phyloP scores from a whole-genome alignment of 30 jellyfish, hydroid and myxozoan species.

The Clytia hemisphaerica region DNA sequence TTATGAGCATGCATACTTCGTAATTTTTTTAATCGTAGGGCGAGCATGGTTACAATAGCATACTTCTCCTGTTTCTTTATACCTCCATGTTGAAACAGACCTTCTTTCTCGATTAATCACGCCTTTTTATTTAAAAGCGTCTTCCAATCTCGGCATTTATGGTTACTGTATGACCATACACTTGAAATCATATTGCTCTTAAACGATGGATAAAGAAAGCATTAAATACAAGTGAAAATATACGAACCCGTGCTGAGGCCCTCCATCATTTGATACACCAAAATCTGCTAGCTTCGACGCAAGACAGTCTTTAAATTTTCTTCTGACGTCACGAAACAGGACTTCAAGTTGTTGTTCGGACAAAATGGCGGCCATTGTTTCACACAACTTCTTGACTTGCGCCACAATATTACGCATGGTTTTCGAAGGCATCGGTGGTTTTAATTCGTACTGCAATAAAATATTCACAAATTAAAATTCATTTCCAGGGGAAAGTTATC shows the following conservation, averaged over 20 bases:
- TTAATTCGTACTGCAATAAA: slow-evolving; percentile 60
- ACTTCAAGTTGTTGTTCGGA: slow-evolving; percentile 87
- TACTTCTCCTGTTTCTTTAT: no score
- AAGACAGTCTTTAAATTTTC: slow-evolving; percentile 55
- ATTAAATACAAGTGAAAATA: neutral
- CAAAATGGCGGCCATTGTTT: slow-evolving; percentile 59
- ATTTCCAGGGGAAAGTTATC: neutral
- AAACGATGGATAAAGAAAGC: neutral
- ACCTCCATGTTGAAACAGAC: neutral
- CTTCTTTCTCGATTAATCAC: neutral
- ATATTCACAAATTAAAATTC: neutral
- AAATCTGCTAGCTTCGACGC: slow-evolving; percentile 77
- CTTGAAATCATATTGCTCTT: no score
- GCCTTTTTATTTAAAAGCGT: no score
- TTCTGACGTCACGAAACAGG: slow-evolving; percentile 69
- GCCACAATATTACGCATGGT: slow-evolving; percentile 87
- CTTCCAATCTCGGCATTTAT: no score
- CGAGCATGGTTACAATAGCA: no score
- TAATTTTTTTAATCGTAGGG: no score
- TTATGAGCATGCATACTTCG: no score
- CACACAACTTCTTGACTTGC: slow-evolving; percentile 69
- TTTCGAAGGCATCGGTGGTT: slow-evolving; percentile 98
- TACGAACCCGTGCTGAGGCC: slow-evolving; percentile 96
- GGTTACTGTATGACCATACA: no score
- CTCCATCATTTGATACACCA: slow-evolving; percentile 76